Conservation (phyloP, 92 coral and sea anemone species). For the Meandrina meandrites region DNA sequence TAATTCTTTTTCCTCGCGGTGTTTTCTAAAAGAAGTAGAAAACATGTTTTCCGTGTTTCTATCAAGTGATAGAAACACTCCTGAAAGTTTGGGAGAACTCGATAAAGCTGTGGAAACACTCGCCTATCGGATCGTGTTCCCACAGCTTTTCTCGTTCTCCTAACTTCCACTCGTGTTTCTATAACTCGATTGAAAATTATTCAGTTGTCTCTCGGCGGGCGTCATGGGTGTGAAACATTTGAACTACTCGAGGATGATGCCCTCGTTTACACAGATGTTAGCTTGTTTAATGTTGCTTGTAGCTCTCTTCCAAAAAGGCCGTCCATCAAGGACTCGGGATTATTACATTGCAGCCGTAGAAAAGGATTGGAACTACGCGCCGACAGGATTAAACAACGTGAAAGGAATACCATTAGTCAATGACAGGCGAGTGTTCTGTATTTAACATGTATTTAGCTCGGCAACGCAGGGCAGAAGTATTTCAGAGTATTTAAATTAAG, state of each 20-base stretch:
- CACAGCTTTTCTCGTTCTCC: no score
- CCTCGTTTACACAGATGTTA: background rate
- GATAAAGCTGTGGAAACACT: no score
- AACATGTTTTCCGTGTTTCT: no score
- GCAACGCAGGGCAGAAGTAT: background rate
- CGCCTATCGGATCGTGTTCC: no score
- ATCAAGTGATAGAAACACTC: no score
- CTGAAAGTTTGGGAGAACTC: no score
- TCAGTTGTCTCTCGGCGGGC: no score
- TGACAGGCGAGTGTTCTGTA: slow-evolving; percentile 42
- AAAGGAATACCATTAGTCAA: slow-evolving; percentile 50
- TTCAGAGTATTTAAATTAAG: no score
- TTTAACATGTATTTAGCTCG: background rate
- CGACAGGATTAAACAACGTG: slow-evolving; percentile 49
- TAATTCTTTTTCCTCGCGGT: no score
- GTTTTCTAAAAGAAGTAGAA: no score
- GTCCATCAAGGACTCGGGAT: slow-evolving; percentile 21
- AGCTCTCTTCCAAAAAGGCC: background rate
- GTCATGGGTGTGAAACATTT: background rate
- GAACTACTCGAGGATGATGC: background rate
- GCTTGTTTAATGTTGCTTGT: background rate
- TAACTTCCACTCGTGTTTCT: no score
- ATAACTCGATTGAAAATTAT: no score
- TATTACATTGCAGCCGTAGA: slow-evolving; percentile 72
- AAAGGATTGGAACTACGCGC: slow-evolving; percentile 73